These are phyloP conservation scores for Poicephalus gulielmi DNA, from an alignment of 2,113 vertebrate genomes.

Conservation along the genomic window DNA sequence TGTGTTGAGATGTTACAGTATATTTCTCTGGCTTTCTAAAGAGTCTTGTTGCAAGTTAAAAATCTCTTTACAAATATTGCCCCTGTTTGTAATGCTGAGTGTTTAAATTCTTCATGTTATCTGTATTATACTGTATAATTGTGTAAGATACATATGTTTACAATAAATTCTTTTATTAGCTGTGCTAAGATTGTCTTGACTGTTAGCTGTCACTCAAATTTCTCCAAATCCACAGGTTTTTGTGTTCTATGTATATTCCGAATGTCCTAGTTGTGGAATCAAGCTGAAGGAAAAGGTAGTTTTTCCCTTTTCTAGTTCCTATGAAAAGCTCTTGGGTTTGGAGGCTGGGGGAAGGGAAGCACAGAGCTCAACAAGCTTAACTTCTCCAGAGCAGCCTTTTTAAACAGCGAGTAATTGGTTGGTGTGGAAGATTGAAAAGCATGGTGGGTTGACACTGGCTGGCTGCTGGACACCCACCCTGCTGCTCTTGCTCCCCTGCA, in stretches of 20 bases:
- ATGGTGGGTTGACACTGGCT: not conserved
- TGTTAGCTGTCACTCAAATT: not conserved
- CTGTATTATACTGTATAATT: slow-evolving; percentile 75
- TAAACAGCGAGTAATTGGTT: not conserved
- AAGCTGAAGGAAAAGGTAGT: not conserved
- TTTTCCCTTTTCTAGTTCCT: not conserved
- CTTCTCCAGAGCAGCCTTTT: not conserved
- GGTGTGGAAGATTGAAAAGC: not conserved
- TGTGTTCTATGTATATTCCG: not conserved
- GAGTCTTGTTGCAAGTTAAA: slow-evolving; percentile 1
- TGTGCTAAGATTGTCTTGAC: slow-evolving; percentile 25
- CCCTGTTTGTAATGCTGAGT: slow-evolving; percentile 44
- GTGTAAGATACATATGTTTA: slow-evolving; percentile 71
- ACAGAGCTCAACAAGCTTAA: not conserved
- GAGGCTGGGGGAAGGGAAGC: not conserved
- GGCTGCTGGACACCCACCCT: not conserved
- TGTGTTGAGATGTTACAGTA: not conserved
- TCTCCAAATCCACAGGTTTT: not conserved
- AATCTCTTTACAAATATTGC: slow-evolving; percentile 13
- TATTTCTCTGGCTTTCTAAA: slow-evolving; percentile 50
- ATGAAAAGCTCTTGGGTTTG: not conserved
- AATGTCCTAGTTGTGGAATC: not conserved
- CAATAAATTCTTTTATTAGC: slow-evolving; percentile 78
- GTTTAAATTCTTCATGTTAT: slow-evolving; percentile 56
- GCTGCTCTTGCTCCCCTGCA: fast-evolving